These are phyloP conservation scores for Chaenogobius annularis DNA, from an alignment of 2,113 vertebrate species.

Conservation along the genomic window DNA sequence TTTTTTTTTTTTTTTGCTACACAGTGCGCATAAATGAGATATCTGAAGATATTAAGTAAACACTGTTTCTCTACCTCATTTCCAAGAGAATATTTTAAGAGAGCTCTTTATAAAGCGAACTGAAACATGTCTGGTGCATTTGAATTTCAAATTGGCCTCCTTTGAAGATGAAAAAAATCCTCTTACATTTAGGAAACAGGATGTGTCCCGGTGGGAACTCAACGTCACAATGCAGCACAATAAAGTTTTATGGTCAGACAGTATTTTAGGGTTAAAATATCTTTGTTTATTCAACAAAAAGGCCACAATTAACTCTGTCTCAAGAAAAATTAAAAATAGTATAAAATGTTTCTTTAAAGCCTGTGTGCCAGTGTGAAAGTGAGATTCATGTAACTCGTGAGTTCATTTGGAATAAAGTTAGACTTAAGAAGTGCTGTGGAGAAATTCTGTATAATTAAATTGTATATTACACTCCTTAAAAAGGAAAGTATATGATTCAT, in stretches of 20 bases:
- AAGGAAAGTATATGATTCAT: neutral
- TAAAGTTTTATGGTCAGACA: constrained; percentile 15
- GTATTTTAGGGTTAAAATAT: too few species aligned
- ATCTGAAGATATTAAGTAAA: constrained; percentile 53
- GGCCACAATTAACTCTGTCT: too few species aligned
- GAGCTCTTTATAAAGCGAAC: constrained; percentile 30
- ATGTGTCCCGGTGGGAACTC: constrained; percentile 37
- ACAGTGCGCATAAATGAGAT: constrained; percentile 29
- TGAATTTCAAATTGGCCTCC: constrained; percentile 61
- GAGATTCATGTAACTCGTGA: too few species aligned
- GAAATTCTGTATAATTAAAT: too few species aligned
- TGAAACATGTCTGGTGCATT: constrained; percentile 50
- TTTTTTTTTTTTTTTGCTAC: neutral
- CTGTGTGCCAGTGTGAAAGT: too few species aligned
- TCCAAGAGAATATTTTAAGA: constrained; percentile 38
- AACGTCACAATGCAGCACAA: neutral
- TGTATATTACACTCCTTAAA: too few species aligned
- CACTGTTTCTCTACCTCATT: constrained; percentile 39
- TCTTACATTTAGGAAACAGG: constrained; percentile 39
- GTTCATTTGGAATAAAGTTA: too few species aligned
- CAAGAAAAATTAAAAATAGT: too few species aligned
- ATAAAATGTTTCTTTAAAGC: too few species aligned
- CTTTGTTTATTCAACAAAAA: too few species aligned
- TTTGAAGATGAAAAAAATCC: constrained; percentile 55
- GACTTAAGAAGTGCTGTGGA: too few species aligned